These are phyloP conservation scores for Rhyacophila evoluta DNA, from an alignment of 2,888 invertebrate species.

Conservation along the genomic window DNA sequence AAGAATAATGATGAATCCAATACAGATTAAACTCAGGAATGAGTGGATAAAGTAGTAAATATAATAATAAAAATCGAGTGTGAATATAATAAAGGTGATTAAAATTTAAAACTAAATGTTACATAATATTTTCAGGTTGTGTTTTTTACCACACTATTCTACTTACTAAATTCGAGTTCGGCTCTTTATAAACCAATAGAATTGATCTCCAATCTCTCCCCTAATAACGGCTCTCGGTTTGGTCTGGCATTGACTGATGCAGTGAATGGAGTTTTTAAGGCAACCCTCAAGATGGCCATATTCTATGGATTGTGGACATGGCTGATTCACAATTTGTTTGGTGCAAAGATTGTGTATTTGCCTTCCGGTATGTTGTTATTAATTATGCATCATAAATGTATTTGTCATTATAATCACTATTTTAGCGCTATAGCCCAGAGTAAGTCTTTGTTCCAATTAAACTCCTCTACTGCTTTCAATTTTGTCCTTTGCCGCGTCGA, in stretches of 20 bases:
- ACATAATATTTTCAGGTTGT: slow-evolving; percentile 92
- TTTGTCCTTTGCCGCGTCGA: too few species aligned
- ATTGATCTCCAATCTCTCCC: slow-evolving; percentile 84
- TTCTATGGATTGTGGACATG: slow-evolving; percentile 99
- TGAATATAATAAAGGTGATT: too few species aligned
- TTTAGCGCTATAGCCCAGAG: too few species aligned
- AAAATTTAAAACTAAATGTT: too few species aligned
- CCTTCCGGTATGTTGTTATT: slow-evolving; percentile 79
- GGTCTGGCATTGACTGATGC: slow-evolving; percentile 88
- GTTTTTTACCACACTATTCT: slow-evolving; percentile 96
- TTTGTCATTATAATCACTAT: too few species aligned
- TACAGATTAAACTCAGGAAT: too few species aligned
- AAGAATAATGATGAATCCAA: too few species aligned
- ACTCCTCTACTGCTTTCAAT: too few species aligned
- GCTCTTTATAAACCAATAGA: slow-evolving; percentile 92
- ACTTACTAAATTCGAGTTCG: slow-evolving; percentile 83
- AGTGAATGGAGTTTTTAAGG: slow-evolving; percentile 94
- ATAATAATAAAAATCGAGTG: too few species aligned
- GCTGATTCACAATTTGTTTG: slow-evolving; percentile 95
- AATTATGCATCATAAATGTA: neutral
- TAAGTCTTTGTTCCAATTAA: too few species aligned
- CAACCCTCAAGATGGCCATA: slow-evolving; percentile 95
- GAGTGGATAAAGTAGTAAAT: too few species aligned
- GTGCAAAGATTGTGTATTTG: slow-evolving; percentile 93
- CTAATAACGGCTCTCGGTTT: slow-evolving; percentile 81